Evolutionary conservation across 2,797 vertebrate genomes (phyloP), one percentile per base, ranked within the genome.

Genomic region (Notolepis coatsorum): DNA sequence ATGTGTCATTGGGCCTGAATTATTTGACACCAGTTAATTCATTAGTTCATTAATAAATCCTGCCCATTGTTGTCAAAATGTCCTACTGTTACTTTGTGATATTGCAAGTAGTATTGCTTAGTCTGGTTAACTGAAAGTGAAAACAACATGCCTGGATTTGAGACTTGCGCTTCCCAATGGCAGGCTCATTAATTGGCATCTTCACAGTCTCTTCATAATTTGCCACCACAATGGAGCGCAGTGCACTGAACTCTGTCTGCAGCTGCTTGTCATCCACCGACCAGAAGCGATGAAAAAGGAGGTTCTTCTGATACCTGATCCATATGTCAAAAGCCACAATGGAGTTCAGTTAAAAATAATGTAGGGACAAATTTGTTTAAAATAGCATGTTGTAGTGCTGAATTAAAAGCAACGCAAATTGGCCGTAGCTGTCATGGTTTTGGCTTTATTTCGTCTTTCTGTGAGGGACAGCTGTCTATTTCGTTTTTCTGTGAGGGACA

Each of bases 211-310:
- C 98, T 71, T 99, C 97, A 0, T 96, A 93, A 88, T 99, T 99
- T 71, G 96, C 92, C 68, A 99, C 94, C 7, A 99, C 98, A 0
- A 98, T 95, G 80, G 98, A 99, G 38, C 96, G 94, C 75, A 99
- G 92, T 5, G 97, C 93, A 0, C 97, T 98, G 79, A 95, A 99
- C 6, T 96, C 93, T 0, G 97, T 99, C 91, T 98, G 95, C 31
- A 99, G 82, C 91, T 98, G 96, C 13, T 96, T 97, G 87, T 99
- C 97, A 0, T 99, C 97, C 86, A 99, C 97, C 0, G 97, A 99
- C 98, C 98, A 99, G 92, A 98, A 99, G 9, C 98, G 96, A 65
- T 99, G 97, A 80, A 99, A 99, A 58, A 98, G 91, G 48, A 99
- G 92, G 86, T 94, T 96, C 74, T 75, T 96, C 81, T 92, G 93